Percentiles rank a stretch among this genome's conserved stretches.
These are phyloP conservation scores for Thera britannica DNA, from an alignment of 2,888 invertebrate species.

Conservation along the genomic window DNA sequence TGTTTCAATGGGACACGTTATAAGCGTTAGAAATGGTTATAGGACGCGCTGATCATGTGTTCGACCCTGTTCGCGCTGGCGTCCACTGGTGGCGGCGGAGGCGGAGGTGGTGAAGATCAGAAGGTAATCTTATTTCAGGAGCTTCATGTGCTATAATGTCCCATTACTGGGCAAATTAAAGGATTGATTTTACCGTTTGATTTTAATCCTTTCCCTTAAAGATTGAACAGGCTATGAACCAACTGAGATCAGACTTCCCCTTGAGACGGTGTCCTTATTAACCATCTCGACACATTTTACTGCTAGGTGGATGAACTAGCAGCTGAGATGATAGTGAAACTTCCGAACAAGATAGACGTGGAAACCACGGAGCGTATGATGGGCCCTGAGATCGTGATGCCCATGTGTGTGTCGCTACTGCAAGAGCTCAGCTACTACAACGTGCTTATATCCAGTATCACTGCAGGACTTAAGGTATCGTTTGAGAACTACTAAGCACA, in stretches of 20 bases:
- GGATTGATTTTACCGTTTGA: no score
- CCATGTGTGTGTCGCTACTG: constrained; percentile 92
- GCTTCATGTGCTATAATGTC: no score
- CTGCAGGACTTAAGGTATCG: constrained; percentile 64
- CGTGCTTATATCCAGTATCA: constrained; percentile 63
- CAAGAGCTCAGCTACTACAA: constrained; percentile 88
- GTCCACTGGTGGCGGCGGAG: constrained; percentile 85
- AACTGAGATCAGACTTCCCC: no score
- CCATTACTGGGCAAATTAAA: no score
- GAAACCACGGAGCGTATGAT: constrained; percentile 90
- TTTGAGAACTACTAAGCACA: neutral
- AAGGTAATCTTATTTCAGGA: constrained; percentile 75
- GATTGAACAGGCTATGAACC: no score
- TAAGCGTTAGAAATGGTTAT: neutral
- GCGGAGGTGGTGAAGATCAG: constrained; percentile 87
- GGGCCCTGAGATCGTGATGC: constrained; percentile 88
- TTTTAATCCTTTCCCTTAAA: no score
- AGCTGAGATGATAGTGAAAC: constrained; percentile 88
- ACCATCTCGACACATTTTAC: neutral
- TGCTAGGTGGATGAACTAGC: constrained; percentile 83
- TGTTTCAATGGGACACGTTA: no score
- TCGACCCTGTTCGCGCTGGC: constrained; percentile 92
- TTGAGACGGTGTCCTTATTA: no score
- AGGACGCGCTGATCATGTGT: constrained; percentile 90
- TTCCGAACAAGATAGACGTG: constrained; percentile 90